Evolutionary conservation across 2,797 vertebrate species (phyloP).

Genomic region (Micropoecilia bifurca): DNA sequence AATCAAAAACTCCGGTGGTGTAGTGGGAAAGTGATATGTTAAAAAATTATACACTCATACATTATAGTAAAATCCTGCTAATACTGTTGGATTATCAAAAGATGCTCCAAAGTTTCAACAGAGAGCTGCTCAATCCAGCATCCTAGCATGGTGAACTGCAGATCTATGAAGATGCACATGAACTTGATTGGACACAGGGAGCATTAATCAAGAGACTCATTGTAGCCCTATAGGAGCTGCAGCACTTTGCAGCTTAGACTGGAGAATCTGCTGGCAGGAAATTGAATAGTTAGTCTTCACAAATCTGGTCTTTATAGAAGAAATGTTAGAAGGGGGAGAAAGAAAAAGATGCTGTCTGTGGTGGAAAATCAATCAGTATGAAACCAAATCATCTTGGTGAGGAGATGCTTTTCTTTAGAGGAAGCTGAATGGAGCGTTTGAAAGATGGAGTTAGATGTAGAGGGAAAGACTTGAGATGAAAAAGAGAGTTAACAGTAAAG

Average conservation of each 20-base stretch:
- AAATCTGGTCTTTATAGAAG: neutral
- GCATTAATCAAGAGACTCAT: neutral
- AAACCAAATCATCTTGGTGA: neutral
- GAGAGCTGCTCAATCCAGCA: neutral
- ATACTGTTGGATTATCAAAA: neutral
- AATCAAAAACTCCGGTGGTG: neutral
- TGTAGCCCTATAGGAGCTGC: neutral
- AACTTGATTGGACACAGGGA: neutral
- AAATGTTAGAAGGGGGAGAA: neutral
- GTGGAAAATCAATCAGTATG: neutral
- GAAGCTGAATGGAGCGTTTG: neutral
- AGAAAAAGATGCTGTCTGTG: neutral
- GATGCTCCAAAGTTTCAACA: neutral
- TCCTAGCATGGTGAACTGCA: neutral
- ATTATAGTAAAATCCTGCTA: neutral
- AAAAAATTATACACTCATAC: neutral
- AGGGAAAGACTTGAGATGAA: neutral
- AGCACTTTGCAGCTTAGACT: neutral
- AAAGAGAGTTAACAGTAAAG: neutral
- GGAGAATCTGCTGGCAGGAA: neutral
- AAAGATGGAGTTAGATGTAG: neutral
- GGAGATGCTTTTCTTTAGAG: neutral
- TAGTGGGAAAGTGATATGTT: neutral
- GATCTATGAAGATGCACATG: neutral
- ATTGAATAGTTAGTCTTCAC: neutral